Base-by-base conservation (phyloP, 2,888 invertebrate genomes). In the Apotomis betuletana region DNA sequence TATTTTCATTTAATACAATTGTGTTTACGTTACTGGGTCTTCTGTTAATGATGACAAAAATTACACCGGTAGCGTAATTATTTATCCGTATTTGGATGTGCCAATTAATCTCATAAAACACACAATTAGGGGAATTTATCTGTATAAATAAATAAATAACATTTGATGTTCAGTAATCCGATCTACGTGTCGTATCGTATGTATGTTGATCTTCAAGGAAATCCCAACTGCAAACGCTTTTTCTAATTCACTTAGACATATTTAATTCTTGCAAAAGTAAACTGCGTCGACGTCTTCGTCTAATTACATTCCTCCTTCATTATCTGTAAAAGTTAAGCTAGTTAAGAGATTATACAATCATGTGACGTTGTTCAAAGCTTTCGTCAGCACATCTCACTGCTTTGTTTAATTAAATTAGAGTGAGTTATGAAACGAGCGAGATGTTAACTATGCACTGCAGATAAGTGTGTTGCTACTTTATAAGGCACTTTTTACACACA, bases 301-400 rank as follows among this genome's bases (percentile, higher is more conserved):
- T 38, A 58, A 52, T 58, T 63, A 44, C 13, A 59, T 46, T 54
- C 58, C 44, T 15, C 10, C 13, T n/a, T 60, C 38, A 41, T 60
- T 36, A 60, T 51, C 13, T 46, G 15, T 55, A 60, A 41, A 13
- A 15, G 52, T 60, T 65, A 64, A 70, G 49, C 10, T 44, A 70
- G 49, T 67, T 61, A 27, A 12, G n/a, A 49, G 12, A 57, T 61
- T 67, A 61, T 65, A 38, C 13, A 55, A 70, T 38, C 36, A 13
- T 57, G 55, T 65, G 46, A 65, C 59, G 12, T 44, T 65, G 59
- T 54, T 65, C 54, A 60, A 70, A 61, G 49, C 46, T 55, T 41
- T 49, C 46, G 27, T n/a, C n/a, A 55, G 60, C 49, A 10, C 41
- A 15, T n/a, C 46, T 27, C 41, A 58, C 13, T 44, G 15, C 36